A percentile compares a stretch with the other conserved stretches of the same genome.
phyloP scores from a whole-genome alignment of 2,797 vertebrate genomes.

The Acanthurus lineatus region DNA sequence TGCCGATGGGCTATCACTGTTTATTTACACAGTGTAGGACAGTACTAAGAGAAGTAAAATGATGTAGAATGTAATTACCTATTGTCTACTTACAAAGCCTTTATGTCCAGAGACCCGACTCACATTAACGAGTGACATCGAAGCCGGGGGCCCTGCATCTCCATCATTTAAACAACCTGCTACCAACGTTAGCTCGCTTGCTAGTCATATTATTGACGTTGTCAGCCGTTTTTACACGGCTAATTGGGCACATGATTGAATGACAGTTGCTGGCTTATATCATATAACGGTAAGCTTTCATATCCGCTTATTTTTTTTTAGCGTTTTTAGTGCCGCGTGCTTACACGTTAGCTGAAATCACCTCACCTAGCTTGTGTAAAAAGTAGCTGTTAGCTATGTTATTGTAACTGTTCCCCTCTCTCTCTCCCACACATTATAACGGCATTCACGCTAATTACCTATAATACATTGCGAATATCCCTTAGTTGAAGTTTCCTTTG shows the following conservation, averaged over 20 bases:
- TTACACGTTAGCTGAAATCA: conserved; percentile 1
- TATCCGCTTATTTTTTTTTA: not conserved
- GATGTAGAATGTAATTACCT: conserved; percentile 61
- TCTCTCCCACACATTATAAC: not conserved
- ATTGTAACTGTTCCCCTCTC: not conserved
- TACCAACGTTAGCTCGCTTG: conserved; percentile 52
- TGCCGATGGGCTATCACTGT: conserved; percentile 35
- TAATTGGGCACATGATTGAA: conserved; percentile 46
- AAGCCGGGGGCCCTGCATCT: conserved; percentile 69
- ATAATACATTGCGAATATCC: fast-evolving
- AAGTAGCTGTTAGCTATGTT: conserved; percentile 35
- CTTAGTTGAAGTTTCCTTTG: fast-evolving
- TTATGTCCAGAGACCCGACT: conserved; percentile 15
- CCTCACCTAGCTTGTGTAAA: conserved; percentile 35
- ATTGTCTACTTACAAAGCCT: not conserved
- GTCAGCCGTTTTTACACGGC: conserved; percentile 46
- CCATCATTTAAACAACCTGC: conserved; percentile 63
- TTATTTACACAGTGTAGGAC: conserved; percentile 39
- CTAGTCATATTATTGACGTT: conserved; percentile 36
- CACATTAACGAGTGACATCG: conserved; percentile 44
- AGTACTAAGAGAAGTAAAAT: conserved; percentile 22
- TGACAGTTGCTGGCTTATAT: conserved; percentile 50
- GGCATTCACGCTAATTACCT: not conserved
- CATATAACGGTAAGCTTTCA: conserved; percentile 66
- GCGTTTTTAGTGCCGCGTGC: not conserved